Conservation (phyloP, 2,888 invertebrate genomes). For the Eledona agricola region DNA sequence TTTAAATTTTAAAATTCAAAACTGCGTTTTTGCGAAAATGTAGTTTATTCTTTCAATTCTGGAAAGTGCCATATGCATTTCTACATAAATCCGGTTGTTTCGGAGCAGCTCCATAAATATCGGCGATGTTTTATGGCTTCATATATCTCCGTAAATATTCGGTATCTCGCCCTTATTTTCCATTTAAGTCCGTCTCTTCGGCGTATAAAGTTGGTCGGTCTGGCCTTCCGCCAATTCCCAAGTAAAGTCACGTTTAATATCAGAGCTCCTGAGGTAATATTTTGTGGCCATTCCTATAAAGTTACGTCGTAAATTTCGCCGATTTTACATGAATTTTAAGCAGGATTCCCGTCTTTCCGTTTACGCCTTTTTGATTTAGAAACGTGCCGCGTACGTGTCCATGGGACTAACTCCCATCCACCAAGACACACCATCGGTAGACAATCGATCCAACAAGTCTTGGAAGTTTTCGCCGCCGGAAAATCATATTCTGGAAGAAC, state of each 20-base stretch:
- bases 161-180: constrained; percentile 56
- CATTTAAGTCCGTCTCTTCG: constrained; percentile 50
- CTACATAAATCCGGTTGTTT: no score
- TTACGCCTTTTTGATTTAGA: constrained; percentile 28
- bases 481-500: constrained; percentile 60
- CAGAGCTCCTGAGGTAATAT: constrained; percentile 53
- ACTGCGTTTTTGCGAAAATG: no score
- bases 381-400: constrained; percentile 23
- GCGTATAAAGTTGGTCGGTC: constrained; percentile 46
- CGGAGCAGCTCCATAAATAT: no score
- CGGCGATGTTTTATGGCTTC: constrained; percentile 51
- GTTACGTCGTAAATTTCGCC: constrained; percentile 54
- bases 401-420: no score
- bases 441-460: no score
- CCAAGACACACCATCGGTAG: no score
- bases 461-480: constrained; percentile 46
- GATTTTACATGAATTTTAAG: constrained; percentile 53
- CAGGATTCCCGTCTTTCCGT: constrained; percentile 33
- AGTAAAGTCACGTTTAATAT: constrained; percentile 58
- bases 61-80: no score
- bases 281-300: constrained; percentile 56
- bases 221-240: constrained; percentile 49
- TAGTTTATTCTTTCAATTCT: no score
- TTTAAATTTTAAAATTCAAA: no score
- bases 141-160: constrained; percentile 56